Conservation (phyloP, 1,140 invertebrate genomes). For the Heliconius hewitsoni region DNA sequence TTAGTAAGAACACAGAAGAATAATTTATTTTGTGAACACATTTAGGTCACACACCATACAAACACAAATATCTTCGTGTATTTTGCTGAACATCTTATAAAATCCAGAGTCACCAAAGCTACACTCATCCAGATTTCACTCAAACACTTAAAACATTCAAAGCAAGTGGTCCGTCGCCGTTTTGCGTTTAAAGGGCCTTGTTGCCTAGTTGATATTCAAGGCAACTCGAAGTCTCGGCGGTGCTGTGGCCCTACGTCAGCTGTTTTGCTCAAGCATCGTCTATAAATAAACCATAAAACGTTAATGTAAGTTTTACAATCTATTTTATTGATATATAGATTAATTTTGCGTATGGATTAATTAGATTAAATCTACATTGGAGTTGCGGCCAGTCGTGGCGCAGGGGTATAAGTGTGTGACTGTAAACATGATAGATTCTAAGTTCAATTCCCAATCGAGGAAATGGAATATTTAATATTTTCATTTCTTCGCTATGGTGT, state of each 20-base stretch:
- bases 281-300: slow-evolving; percentile 1
- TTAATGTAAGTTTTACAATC: background rate
- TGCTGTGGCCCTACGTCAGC: slow-evolving; percentile 48
- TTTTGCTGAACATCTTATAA: slow-evolving; percentile 5
- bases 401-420: too few relatives aligned
- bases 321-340: background rate
- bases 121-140: slow-evolving; percentile 35
- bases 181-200: slow-evolving; percentile 53
- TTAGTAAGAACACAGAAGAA: too few relatives aligned
- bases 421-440: too few relatives aligned
- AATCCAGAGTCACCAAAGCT: slow-evolving; percentile 16
- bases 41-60: background rate
- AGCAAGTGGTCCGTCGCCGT: slow-evolving; percentile 40
- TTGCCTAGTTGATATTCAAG: slow-evolving; percentile 70
- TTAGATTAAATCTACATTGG: too few relatives aligned
- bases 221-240: slow-evolving; percentile 44
- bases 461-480: too few relatives aligned
- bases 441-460: too few relatives aligned
- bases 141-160: slow-evolving; percentile 40
- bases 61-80: background rate
- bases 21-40: background rate
- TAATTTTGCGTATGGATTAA: background rate
- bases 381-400: too few relatives aligned
- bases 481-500: too few relatives aligned
- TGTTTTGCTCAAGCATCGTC: slow-evolving; percentile 62